phyloP scores from a whole-genome alignment of 2,113 vertebrate genomes.

The Helogale parvula region DNA sequence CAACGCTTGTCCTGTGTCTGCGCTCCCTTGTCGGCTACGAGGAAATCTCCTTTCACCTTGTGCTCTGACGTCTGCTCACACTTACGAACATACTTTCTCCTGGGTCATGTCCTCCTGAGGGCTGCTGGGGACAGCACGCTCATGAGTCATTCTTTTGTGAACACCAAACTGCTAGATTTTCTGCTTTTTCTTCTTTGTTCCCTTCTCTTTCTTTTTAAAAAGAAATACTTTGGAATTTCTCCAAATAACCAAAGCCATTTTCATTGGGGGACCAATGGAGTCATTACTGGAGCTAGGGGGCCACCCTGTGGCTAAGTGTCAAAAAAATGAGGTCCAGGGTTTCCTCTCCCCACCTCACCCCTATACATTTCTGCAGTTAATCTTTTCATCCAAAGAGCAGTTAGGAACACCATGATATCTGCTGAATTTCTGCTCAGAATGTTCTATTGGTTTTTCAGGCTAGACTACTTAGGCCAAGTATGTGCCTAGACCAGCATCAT shows the following conservation, averaged over 20 bases:
- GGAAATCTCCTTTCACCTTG: neutral
- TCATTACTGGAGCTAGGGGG: constrained; percentile 31
- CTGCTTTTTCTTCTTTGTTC: neutral
- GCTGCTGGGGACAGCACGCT: neutral
- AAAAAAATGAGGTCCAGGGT: neutral
- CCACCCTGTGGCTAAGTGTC: constrained; percentile 53
- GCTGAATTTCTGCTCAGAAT: neutral
- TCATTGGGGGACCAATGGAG: neutral
- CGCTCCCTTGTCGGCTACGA: neutral
- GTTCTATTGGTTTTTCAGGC: neutral
- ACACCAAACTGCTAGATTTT: neutral
- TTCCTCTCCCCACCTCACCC: no score
- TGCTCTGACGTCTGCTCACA: neutral
- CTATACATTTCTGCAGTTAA: neutral
- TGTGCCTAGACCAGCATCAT: neutral
- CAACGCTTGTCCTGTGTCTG: neutral
- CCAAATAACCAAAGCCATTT: neutral
- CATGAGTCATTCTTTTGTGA: neutral
- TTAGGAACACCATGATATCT: neutral
- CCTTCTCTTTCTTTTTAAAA: neutral
- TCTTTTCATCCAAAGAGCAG: neutral
- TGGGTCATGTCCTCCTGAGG: neutral
- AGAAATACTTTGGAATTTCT: neutral
- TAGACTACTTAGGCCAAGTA: neutral
- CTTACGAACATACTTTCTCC: neutral